A percentile compares a stretch with the other conserved stretches of the same genome.
Evolutionary conservation across 2,888 invertebrate genomes (phyloP).

Genomic region (Drosophila mimica): DNA sequence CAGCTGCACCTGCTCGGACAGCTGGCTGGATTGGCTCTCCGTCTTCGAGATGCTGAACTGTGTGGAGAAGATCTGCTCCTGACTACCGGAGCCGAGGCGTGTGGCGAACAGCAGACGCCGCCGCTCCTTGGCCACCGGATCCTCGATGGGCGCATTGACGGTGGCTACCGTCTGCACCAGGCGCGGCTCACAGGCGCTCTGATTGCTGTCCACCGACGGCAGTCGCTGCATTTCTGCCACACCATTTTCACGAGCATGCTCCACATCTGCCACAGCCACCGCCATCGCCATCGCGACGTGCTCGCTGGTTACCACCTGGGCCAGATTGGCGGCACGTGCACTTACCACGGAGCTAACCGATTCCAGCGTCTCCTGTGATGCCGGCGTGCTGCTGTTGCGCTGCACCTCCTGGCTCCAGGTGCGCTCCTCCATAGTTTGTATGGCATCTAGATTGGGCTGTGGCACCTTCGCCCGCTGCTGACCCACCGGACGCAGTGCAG

Average conservation of each 20-base stretch:
- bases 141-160: slow-evolving; percentile 71
- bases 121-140: slow-evolving; percentile 82
- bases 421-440: slow-evolving; percentile 86
- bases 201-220: slow-evolving; percentile 78
- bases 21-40: slow-evolving; percentile 88
- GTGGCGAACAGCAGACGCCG: slow-evolving; percentile 88
- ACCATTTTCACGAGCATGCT: slow-evolving; percentile 70
- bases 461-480: slow-evolving; percentile 36
- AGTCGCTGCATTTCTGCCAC: slow-evolving; percentile 79
- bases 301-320: slow-evolving; percentile 74
- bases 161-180: slow-evolving; percentile 80
- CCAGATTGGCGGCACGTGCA: slow-evolving; percentile 70
- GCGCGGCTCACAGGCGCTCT: slow-evolving; percentile 71
- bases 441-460: slow-evolving; percentile 86
- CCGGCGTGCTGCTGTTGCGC: slow-evolving; percentile 85
- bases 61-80: slow-evolving; percentile 89
- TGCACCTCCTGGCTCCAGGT: slow-evolving; percentile 78
- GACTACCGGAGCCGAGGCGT: slow-evolving; percentile 87
- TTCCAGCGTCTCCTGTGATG: slow-evolving; percentile 85
- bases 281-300: slow-evolving; percentile 6
- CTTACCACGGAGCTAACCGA: slow-evolving; percentile 85
- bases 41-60: slow-evolving; percentile 89
- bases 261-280: slow-evolving; percentile 35
- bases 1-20: slow-evolving; percentile 85
- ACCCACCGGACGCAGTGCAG: slow-evolving; percentile 69